phyloP scores from a whole-genome alignment of 2,113 vertebrate genomes.

The Ovis canadensis region DNA sequence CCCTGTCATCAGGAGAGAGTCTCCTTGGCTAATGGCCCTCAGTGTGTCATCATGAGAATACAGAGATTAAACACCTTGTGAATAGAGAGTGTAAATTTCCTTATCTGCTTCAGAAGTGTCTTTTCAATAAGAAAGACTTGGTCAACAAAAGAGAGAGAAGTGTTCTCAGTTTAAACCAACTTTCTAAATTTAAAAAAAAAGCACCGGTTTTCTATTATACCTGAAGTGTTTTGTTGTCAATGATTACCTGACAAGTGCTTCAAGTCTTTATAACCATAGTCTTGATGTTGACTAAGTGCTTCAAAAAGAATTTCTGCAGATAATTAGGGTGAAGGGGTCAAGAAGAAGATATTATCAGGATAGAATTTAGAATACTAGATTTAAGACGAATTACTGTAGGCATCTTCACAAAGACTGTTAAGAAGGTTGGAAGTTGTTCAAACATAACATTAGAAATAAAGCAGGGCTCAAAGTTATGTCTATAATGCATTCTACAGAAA shows the following conservation, averaged over 20 bases:
- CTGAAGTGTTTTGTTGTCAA: constrained; percentile 39
- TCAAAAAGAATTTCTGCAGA: constrained; percentile 50
- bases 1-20: constrained; percentile 51
- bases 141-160: constrained; percentile 66
- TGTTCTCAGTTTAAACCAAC: constrained; percentile 55
- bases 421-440: neutral
- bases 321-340: constrained; percentile 11
- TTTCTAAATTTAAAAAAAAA: constrained; percentile 41
- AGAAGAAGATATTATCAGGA: constrained; percentile 32
- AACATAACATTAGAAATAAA: neutral
- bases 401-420: neutral
- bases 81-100: constrained; percentile 57
- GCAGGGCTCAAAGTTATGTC: neutral
- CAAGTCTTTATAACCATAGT: constrained; percentile 34
- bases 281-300: constrained; percentile 46
- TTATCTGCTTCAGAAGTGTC: constrained; percentile 66
- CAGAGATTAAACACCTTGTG: constrained; percentile 58
- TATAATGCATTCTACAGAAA: neutral
- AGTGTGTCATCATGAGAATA: constrained; percentile 48
- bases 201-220: constrained; percentile 40
- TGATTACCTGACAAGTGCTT: constrained; percentile 36
- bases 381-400: neutral
- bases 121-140: constrained; percentile 61
- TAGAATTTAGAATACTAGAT: neutral
- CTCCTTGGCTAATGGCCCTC: constrained; percentile 51